phyloP scores from a whole-genome alignment of 2,797 vertebrate genomes.

The Cyclopterus lumpus region DNA sequence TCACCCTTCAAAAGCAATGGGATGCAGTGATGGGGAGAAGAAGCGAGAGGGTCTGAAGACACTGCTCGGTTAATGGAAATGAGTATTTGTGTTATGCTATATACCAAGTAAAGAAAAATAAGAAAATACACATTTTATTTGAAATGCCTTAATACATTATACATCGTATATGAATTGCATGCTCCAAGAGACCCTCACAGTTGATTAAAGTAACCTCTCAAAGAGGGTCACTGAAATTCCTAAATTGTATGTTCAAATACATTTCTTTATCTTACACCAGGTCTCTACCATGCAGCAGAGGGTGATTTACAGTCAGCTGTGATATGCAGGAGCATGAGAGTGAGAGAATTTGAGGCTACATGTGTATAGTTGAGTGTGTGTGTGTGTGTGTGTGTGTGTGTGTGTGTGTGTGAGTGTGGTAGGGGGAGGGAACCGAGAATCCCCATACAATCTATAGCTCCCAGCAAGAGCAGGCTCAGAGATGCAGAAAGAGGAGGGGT shows the following conservation, averaged over 20 bases:
- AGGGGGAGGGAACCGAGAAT: slow-evolving; percentile 55
- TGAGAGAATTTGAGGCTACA: slow-evolving; percentile 61
- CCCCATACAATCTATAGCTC: slow-evolving; percentile 58
- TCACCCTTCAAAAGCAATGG: slow-evolving; percentile 57
- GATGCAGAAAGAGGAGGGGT: slow-evolving; percentile 37
- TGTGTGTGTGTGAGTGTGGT: slow-evolving; percentile 13
- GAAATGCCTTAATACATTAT: neutral
- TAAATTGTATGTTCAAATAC: neutral
- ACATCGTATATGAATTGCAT: neutral
- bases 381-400: slow-evolving; percentile 28
- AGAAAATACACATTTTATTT: neutral
- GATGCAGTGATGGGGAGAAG: slow-evolving; percentile 33
- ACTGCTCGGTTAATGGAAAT: neutral
- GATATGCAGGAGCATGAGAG: slow-evolving; percentile 60
- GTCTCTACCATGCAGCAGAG: slow-evolving; percentile 35
- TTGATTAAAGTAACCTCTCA: neutral
- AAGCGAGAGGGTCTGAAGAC: slow-evolving; percentile 16
- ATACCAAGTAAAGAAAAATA: neutral
- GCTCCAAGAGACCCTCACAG: neutral
- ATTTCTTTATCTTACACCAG: slow-evolving; percentile 51
- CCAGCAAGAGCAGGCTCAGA: slow-evolving; percentile 53
- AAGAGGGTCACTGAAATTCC: neutral
- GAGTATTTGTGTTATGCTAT: neutral
- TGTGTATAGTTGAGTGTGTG: slow-evolving; percentile 2
- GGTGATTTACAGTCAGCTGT: slow-evolving; percentile 64